These are phyloP conservation scores for Semnornis frantzii DNA, from an alignment of 2,113 vertebrate genomes.

Conservation along the genomic window DNA sequence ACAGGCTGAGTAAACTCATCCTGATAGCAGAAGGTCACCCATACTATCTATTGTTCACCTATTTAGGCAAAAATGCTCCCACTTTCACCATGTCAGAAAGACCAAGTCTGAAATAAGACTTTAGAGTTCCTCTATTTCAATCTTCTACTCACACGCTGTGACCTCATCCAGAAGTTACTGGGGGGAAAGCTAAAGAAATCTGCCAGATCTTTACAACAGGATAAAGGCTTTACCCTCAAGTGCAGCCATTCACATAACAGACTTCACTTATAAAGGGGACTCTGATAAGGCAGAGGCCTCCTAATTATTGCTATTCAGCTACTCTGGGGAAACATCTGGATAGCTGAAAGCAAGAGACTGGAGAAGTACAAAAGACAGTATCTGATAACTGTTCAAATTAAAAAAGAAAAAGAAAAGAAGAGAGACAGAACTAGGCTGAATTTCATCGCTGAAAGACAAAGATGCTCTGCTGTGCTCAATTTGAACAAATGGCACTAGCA, in stretches of 20 bases:
- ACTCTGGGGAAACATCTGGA: not conserved
- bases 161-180: not conserved
- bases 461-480: not conserved
- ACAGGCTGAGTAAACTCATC: not conserved
- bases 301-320: not conserved
- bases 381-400: not conserved
- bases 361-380: not conserved
- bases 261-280: not conserved
- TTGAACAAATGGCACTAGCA: not conserved
- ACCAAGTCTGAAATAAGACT: not conserved
- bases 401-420: not conserved
- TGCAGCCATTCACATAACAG: not conserved
- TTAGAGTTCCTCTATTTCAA: not conserved
- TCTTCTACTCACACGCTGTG: not conserved
- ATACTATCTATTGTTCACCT: not conserved
- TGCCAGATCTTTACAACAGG: not conserved
- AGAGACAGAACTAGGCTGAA: not conserved
- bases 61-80: not conserved
- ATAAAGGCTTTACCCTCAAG: not conserved
- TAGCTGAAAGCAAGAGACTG: not conserved
- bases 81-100: not conserved
- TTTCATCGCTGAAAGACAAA: not conserved
- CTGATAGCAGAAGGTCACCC: not conserved
- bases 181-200: not conserved
- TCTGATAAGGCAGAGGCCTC: not conserved